Base-by-base conservation (phyloP, 2,888 invertebrate species). In the Dynastes tityus region DNA sequence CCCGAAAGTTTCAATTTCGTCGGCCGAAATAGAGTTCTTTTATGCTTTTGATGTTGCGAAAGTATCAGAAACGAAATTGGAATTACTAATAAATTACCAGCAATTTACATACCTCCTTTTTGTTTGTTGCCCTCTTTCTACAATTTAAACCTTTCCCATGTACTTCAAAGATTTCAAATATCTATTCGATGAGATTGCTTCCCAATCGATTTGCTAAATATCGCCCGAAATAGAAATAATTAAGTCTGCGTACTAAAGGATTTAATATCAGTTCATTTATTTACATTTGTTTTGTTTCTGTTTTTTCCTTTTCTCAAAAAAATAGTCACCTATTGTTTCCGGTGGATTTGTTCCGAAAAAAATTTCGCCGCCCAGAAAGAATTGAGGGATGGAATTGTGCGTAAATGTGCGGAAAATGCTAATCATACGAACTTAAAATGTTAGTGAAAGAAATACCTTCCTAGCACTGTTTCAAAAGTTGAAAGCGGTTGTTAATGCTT, bases 21-120 rank as follows among this genome's bases (percentile, higher is more conserved):
- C 53, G 45, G 37, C 61, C 40, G 73, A 61, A 73, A 73, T 73
- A 22, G 73, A 40, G 73, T 73, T 73, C 73, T 73, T 73, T 73
- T 73, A 73, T 61, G 73, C 73, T 58, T 73, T 73, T 73, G 73
- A 73, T 73, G 73, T 73, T 68, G 61, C 65, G 49, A 29, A 40
- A 45, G 22, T 61, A 71, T 71, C 55, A 45, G 2, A 53, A 58
- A 73, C 58, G 40, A 58, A 73, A 73, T 61, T 40, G 73, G 73
- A 73, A 73, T 73, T 73, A 73, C 73, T 73, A 73, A 73, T 73
- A 73, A 73, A 73, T 73, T 73, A 61, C 73, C 73, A 9, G 61
- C 73, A 73, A 73, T 73, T 73, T 73, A 73, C 73, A 73, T 73
- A 73, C 73, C 51, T 45, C 68, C 40, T 73, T 58, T 73, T 61